phyloP scores from a whole-genome alignment of 2,888 invertebrate genomes.

The Volucella inflata region DNA sequence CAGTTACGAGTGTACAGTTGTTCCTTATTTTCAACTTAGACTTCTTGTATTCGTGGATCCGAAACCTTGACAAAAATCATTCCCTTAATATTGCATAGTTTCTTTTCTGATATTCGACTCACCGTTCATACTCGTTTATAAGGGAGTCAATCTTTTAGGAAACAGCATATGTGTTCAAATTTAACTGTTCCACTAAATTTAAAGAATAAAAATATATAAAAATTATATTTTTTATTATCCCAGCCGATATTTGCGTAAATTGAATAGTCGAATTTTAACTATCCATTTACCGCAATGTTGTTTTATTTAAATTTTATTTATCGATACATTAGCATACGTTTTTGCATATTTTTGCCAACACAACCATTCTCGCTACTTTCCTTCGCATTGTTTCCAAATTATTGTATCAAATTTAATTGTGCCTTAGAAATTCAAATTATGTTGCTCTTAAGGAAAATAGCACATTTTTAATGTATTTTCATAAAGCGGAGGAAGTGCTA shows the following conservation, averaged over 20 bases:
- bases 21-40: too few species aligned
- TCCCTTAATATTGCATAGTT: too few species aligned
- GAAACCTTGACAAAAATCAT: too few species aligned
- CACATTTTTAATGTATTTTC: conserved; percentile 45
- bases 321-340: conserved; percentile 54
- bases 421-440: conserved; percentile 50
- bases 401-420: conserved; percentile 1
- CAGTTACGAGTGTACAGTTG: too few species aligned
- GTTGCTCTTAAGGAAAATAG: conserved; percentile 44
- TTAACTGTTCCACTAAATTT: background rate
- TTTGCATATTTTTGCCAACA: conserved; percentile 4
- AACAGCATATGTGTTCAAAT: too few species aligned
- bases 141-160: too few species aligned
- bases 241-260: conserved; percentile 18
- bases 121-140: too few species aligned
- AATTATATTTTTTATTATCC: background rate
- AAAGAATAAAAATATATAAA: background rate
- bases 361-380: background rate
- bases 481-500: background rate
- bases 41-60: too few species aligned
- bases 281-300: conserved; percentile 49
- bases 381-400: conserved; percentile 8
- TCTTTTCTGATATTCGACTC: too few species aligned
- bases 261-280: conserved; percentile 45
- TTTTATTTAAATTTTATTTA: conserved; percentile 61